Conservation (phyloP, 2,113 vertebrate genomes). For the Sinosuthora webbiana region DNA sequence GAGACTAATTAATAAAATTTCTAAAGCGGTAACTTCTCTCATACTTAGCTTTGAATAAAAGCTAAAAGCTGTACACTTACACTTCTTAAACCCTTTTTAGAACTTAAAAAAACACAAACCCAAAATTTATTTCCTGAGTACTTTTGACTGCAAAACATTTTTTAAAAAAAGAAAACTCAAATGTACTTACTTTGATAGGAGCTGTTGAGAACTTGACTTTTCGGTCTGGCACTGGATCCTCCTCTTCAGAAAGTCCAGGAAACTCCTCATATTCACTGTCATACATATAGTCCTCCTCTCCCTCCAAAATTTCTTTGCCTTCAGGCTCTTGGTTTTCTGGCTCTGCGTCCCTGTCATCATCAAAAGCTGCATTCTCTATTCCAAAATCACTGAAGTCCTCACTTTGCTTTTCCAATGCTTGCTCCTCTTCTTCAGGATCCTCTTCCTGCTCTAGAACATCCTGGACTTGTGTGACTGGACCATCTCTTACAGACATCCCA, state of each 20-base stretch:
- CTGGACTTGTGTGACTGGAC: background rate
- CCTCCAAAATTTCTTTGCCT: conserved; percentile 57
- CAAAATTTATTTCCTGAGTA: background rate
- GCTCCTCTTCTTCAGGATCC: conserved; percentile 56
- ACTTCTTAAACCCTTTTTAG: background rate
- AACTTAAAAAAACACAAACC: background rate
- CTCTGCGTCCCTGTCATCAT: conserved; percentile 82
- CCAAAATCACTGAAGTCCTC: conserved; percentile 73
- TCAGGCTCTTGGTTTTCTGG: conserved; percentile 60
- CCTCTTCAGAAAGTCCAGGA: conserved; percentile 87
- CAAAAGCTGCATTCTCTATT: conserved; percentile 90
- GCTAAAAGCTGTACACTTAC: background rate
- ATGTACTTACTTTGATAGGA: conserved; percentile 81
- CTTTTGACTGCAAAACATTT: background rate
- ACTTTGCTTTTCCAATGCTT: conserved; percentile 55
- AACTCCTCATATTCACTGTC: conserved; percentile 81
- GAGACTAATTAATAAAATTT: background rate
- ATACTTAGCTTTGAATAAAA: background rate
- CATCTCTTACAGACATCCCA: background rate
- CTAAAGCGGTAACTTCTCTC: background rate
- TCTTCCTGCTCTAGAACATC: conserved; percentile 21
- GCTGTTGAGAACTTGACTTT: conserved; percentile 87
- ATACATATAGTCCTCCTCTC: conserved; percentile 70
- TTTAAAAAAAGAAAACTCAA: background rate
- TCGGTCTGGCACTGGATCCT: conserved; percentile 75